Base-by-base conservation (phyloP, 2,113 vertebrate genomes). In the Pangasianodon gigas region DNA sequence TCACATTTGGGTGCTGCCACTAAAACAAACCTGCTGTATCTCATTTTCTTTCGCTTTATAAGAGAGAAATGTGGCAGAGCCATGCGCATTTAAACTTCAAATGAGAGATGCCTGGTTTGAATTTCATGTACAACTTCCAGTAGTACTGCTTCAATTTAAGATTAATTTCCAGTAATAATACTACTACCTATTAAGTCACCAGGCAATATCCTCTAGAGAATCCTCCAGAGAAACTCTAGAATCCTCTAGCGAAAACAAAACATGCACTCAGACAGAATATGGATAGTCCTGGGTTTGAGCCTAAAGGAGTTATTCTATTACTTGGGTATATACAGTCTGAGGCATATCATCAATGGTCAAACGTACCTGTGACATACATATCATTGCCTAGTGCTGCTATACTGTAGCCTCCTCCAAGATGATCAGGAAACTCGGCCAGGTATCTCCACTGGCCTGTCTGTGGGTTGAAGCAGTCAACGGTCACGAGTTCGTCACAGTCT, bases 371-470 rank as follows among this genome's bases (percentile, higher is more conserved):
- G 91, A 99, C 98, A 0, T 99, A 99, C 93, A 99, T 98, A 89
- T 99, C 98, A 0, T 97, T 99, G 90, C 98, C 98, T 16, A 99
- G 96, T 0, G 98, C 98, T 0, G 96, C 96, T 0, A 99, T 97
- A 80, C 98, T 98, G 95, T 99, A 99, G 29, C 98, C 98, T 4
- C 98, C 98, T 0, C 98, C 98, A 0, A 99, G 96, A 95, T 99
- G 98, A 89, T 99, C 98, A 0, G 98, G 98, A 90, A 99, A 98
- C 93, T 99, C 98, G 0, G 98, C 98, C 89, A 99, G 93, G 95
- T 99, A 98, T 87, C 98, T 96, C 98, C 98, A 99, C 95, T 99
- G 98, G 62, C 98, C 98, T 0, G 97, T 98, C 92, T 97, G 98
- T 0, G 98, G 98, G 94, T 99, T 98, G 95, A 98, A 98, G 93